phyloP scores from a whole-genome alignment of 92 coral and sea anemone species.

The Paragorgia papillata region DNA sequence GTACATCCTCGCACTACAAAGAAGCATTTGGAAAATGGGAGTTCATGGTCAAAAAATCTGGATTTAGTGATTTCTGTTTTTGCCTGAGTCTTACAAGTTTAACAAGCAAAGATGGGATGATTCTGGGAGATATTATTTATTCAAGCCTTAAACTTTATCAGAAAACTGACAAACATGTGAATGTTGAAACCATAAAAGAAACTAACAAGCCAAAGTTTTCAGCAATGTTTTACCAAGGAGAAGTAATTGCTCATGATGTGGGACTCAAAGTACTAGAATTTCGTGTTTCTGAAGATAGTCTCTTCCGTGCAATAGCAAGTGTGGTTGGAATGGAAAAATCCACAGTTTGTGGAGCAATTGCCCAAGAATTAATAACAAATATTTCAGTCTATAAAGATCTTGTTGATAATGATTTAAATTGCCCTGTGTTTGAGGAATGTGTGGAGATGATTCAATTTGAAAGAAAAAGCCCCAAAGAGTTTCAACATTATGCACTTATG shows the following conservation, averaged over 20 bases:
- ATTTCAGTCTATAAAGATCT: constrained; percentile 33
- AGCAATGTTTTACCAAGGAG: constrained; percentile 40
- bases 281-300: constrained; percentile 17
- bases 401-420: constrained; percentile 32
- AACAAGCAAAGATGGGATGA: constrained; percentile 40
- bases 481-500: constrained; percentile 41
- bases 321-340: constrained; percentile 3
- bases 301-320: constrained; percentile 24
- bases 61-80: constrained; percentile 38
- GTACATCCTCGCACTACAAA: constrained; percentile 4
- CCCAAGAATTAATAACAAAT: constrained; percentile 18
- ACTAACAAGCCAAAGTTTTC: constrained; percentile 21
- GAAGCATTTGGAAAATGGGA: constrained; percentile 24
- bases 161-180: constrained; percentile 8
- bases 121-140: constrained; percentile 33
- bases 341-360: constrained; percentile 11
- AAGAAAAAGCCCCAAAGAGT: constrained; percentile 27
- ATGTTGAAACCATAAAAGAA: constrained; percentile 13
- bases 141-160: constrained; percentile 38
- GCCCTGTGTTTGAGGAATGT: constrained; percentile 39
- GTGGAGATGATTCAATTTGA: constrained; percentile 21
- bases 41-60: not conserved
- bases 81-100: constrained; percentile 21
- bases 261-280: constrained; percentile 32
- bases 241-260: constrained; percentile 12